Evolutionary conservation across 2,797 vertebrate species (phyloP), one percentile per base, ranked within the genome.

Genomic region (Urocyon cinereoargenteus): DNA sequence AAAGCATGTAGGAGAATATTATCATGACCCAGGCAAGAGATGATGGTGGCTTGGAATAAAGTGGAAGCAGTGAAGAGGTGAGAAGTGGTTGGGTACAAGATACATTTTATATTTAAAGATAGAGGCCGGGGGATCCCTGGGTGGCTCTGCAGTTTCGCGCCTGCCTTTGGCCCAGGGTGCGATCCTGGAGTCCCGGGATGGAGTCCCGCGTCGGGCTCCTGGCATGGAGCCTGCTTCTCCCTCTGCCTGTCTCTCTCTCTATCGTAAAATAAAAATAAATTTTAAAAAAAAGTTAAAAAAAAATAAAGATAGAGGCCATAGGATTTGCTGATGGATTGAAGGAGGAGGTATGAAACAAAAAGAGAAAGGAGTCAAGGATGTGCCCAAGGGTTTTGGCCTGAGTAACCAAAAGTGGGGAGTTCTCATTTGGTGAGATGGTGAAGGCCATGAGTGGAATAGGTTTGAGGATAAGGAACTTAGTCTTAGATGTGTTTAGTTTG

Each of bases 41-140:
- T n/a, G 36, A 86, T 22, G 57, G 16, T 53, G 45, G 87, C 79
- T 90, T 92, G 81, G 62, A 61, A 82, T 28, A 55, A 24, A 92
- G 68, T 86, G 62, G 14, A 64, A 77, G 15, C 49, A 82, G 66
- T 3, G 45, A 70, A 28, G 83, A 45, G 59, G 28, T 90, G 31
- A 86, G 49, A 40, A 73, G 64, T 49, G 15, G 21, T 66, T 53
- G 24, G 55, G 15, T 13, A 86, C 3, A 73, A 70, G 36, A 86
- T 83, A 28, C 64, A 64, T 77, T 90, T 77, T 86, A 84, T 66
- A 59, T 72, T 90, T 70, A 90, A 90, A 96, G 45, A 18, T 89
- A 89, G 59, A 82, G 73, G 73, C 22, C 24, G 5, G 40, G 40
- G 40, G 40, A 45, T 45, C 40, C 40, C 40, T 8, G 40, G 40